phyloP scores from a whole-genome alignment of 2,888 invertebrate genomes.

The Muschampia plurimacula region DNA sequence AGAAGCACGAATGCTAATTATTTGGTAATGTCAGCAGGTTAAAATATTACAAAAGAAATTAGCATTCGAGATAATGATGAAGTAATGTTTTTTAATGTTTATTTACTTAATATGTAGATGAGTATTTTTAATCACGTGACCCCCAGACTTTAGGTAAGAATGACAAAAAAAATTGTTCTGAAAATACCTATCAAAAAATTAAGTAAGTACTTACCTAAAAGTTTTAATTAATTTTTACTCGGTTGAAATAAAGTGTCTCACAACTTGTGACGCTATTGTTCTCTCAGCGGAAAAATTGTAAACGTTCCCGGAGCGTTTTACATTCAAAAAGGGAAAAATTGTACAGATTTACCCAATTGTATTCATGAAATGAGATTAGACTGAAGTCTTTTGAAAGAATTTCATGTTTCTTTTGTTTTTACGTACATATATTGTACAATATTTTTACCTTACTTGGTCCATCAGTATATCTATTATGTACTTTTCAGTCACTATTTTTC shows the following conservation, averaged over 20 bases:
- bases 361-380: background rate
- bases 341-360: background rate
- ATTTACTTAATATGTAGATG: no score
- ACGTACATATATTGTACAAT: no score
- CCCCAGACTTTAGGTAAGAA: no score
- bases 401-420: no score
- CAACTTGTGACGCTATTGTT: slow-evolving; percentile 1
- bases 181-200: no score
- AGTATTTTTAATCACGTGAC: no score
- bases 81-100: background rate
- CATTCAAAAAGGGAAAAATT: slow-evolving; percentile 17
- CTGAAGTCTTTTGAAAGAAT: background rate
- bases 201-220: no score
- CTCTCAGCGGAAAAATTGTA: slow-evolving; percentile 7
- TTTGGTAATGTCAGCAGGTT: slow-evolving; percentile 16
- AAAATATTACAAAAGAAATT: background rate
- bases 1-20: slow-evolving; percentile 23
- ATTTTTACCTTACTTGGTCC: no score
- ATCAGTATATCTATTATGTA: no score
- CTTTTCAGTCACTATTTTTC: no score
- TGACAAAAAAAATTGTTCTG: no score
- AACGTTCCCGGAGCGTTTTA: slow-evolving; percentile 10
- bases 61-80: background rate
- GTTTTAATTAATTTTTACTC: background rate
- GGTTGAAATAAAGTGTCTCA: background rate